Evolutionary conservation across 2,113 vertebrate genomes (phyloP), one percentile per base, ranked within the genome.

Genomic region (Miniopterus natalensis): DNA sequence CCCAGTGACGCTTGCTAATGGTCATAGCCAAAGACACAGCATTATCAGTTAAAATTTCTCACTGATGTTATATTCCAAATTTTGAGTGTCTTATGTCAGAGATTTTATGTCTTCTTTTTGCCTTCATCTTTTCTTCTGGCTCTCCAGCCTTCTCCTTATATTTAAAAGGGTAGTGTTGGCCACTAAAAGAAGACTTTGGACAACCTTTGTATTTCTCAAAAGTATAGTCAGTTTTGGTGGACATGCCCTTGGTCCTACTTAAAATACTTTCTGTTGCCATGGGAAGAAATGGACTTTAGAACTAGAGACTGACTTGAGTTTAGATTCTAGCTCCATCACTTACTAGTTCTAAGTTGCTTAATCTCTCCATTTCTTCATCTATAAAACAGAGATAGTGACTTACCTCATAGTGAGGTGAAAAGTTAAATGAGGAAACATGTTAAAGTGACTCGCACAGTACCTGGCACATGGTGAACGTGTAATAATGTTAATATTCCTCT

Each of bases 31-130:
- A 83, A 53, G 79, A 90, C 92, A 87, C 47, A 80, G 8, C 47
- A 49, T 55, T 91, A 78, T 96, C 92, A 78, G 85, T 83, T 95
- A 88, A 68, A 74, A 88, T 81, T 85, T 51, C 65, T 84, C 68
- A 53, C 14, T 95, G 68, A 75, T 14, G 8, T n/a, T 57, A 51
- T 29, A 45, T 91, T 57, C 74, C 86, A 92, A 36, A 87, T 65
- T 95, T 78, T 91, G 89, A 40, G 51, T 85, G 31, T 93, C 45
- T 95, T 88, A 23, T 91, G 71, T 94, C 81, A 40, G 53, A 92
- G 51, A 47, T 81, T 96, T 89, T 95, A 29, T 77, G 71, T 74
- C 75, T 91, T 94, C 85, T 88, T 92, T 68, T 61, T 73, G 21
- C 75, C 61, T 61, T 49, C 71, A 6, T 90, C 55, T 88, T 83